Evolutionary conservation across 1,140 invertebrate species (phyloP).

Genomic region (Bombus consobrinus): DNA sequence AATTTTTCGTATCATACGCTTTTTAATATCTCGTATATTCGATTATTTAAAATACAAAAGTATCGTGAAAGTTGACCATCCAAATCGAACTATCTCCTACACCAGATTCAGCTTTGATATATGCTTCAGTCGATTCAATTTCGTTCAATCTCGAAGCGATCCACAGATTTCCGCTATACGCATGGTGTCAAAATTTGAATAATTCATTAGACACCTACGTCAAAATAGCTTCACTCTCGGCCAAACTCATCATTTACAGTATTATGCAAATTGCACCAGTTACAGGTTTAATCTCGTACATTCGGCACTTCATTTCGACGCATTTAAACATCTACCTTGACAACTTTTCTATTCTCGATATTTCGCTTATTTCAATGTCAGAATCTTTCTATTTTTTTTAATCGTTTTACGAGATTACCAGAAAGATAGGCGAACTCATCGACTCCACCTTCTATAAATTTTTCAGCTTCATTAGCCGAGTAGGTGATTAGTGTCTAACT

Average conservation of each 20-base stretch:
- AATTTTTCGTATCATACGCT: too few relatives aligned
- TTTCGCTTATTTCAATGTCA: not conserved
- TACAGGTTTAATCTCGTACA: not conserved
- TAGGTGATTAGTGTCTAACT: not conserved
- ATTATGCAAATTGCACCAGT: slow-evolving; percentile 12
- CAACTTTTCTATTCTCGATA: not conserved
- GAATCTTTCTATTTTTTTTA: not conserved
- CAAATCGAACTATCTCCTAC: not conserved
- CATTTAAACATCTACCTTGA: not conserved
- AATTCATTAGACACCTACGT: not conserved
- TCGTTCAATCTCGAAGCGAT: not conserved
- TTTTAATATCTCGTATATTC: not conserved
- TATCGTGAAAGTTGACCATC: not conserved
- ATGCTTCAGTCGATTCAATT: not conserved
- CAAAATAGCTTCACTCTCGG: not conserved
- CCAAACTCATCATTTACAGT: not conserved
- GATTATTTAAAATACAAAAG: not conserved
- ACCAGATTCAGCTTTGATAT: not conserved
- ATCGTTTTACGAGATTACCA: not conserved
- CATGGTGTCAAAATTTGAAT: not conserved
- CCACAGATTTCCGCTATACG: not conserved
- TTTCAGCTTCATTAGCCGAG: not conserved
- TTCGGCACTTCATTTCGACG: not conserved
- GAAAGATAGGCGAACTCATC: not conserved
- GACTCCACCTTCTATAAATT: not conserved